Evolutionary conservation across 2,797 vertebrate genomes (phyloP).

Genomic region (Acomys russatus): DNA sequence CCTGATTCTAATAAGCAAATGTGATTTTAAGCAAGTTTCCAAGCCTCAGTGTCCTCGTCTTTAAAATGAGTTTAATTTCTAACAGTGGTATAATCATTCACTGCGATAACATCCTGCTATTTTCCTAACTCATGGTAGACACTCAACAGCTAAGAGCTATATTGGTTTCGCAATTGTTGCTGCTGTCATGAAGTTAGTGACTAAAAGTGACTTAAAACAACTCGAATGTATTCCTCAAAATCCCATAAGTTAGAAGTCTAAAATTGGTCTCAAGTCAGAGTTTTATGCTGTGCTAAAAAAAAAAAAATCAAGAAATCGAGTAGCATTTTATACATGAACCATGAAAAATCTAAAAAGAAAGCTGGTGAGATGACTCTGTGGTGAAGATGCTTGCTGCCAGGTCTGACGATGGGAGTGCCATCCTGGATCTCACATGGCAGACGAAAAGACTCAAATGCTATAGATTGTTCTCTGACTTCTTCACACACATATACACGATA

Average conservation of each 20-base stretch:
- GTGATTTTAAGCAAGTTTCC: slow-evolving; percentile 1
- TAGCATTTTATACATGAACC: not conserved
- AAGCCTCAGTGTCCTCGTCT: not conserved
- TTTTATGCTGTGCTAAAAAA: not conserved
- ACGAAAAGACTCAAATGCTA: not conserved
- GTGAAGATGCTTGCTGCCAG: not conserved
- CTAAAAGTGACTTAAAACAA: slow-evolving; percentile 35
- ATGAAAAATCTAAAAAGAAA: not conserved
- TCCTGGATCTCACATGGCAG: not conserved
- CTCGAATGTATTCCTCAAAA: not conserved
- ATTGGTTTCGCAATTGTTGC: not conserved
- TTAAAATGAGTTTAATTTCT: slow-evolving; percentile 36
- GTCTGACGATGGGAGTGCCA: not conserved
- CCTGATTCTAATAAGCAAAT: not conserved
- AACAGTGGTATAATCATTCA: not conserved
- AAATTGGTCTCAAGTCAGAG: slow-evolving; percentile 5
- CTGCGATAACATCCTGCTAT: not conserved
- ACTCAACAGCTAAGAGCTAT: not conserved
- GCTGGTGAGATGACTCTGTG: not conserved
- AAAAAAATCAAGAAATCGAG: not conserved
- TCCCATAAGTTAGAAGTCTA: slow-evolving; percentile 8
- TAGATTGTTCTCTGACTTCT: not conserved
- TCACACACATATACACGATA: not conserved
- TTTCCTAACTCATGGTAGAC: not conserved
- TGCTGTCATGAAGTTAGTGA: not conserved